These are phyloP conservation scores for Theonella swinhoei DNA, from an alignment of 37 sponge, comb jelly and placozoan species.

Conservation along the genomic window DNA sequence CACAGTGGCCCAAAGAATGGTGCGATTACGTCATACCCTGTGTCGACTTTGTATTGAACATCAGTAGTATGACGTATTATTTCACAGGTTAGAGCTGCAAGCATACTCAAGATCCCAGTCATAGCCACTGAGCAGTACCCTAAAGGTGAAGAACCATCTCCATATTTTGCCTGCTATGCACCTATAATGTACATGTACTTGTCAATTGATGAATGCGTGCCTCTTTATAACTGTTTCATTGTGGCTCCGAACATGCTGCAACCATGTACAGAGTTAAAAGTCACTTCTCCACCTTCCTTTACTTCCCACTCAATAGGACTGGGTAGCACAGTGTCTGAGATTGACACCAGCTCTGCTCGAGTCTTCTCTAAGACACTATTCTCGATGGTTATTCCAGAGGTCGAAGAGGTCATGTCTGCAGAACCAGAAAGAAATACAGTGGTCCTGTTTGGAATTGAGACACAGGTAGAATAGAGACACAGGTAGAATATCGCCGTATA, in stretches of 20 bases:
- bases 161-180: not conserved
- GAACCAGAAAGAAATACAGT: slow-evolving; percentile 71
- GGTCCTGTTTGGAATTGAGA: slow-evolving; percentile 97
- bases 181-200: not conserved
- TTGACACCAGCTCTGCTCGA: slow-evolving; percentile 78
- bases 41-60: not conserved
- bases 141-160: slow-evolving; percentile 55
- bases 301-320: too few species aligned
- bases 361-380: slow-evolving; percentile 91
- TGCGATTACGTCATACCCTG: slow-evolving; percentile 19
- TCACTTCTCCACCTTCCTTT: too few species aligned
- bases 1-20: slow-evolving; percentile 85
- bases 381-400: slow-evolving; percentile 94
- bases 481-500: too few species aligned
- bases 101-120: slow-evolving; percentile 91
- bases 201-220: not conserved
- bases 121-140: slow-evolving; percentile 98
- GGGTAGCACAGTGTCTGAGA: slow-evolving; percentile 91
- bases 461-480: slow-evolving; percentile 25
- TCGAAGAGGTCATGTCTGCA: slow-evolving; percentile 63
- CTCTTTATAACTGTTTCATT: too few species aligned
- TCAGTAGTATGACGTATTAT: slow-evolving; percentile 9
- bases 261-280: too few species aligned
- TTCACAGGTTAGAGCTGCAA: slow-evolving; percentile 85
- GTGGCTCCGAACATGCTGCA: too few species aligned